Percentiles rank a stretch among this genome's conserved stretches.
phyloP scores from a whole-genome alignment of 2,113 vertebrate genomes.

The Chiloscyllium plagiosum region DNA sequence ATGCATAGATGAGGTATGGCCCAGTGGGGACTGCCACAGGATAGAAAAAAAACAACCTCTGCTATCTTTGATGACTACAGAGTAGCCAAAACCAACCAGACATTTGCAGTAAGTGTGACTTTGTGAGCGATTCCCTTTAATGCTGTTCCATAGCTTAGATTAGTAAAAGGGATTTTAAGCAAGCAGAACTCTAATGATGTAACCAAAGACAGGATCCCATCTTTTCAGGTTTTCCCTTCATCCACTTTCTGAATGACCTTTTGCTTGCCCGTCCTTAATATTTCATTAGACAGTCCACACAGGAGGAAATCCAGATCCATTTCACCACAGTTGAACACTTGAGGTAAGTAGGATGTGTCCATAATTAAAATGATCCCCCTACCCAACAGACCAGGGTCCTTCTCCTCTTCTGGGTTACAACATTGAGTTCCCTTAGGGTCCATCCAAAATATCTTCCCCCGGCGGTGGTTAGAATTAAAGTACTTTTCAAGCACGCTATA shows the following conservation, averaged over 20 bases:
- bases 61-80: neutral
- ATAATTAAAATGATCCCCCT: constrained; percentile 61
- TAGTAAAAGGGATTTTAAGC: constrained; percentile 46
- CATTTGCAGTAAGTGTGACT: constrained; percentile 26
- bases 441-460: constrained; percentile 44
- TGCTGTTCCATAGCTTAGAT: constrained; percentile 48
- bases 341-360: constrained; percentile 72
- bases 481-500: constrained; percentile 64
- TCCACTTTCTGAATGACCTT: constrained; percentile 40
- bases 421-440: constrained; percentile 42
- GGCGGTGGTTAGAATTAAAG: constrained; percentile 48
- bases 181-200: constrained; percentile 55
- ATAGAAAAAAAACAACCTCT: neutral
- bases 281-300: constrained; percentile 44
- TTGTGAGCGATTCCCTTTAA: constrained; percentile 56
- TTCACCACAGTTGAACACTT: constrained; percentile 70
- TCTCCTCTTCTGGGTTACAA: constrained; percentile 44
- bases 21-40: neutral
- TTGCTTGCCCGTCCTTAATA: constrained; percentile 38
- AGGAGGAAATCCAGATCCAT: constrained; percentile 50
- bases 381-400: constrained; percentile 48
- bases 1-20: constrained; percentile 10
- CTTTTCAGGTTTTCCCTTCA: neutral
- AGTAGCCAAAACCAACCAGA: neutral
- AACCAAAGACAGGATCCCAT: constrained; percentile 43